A percentile compares a stretch with the other conserved stretches of the same genome.
Conservation (phyloP, 1,140 invertebrate genomes). For the Cydia strobilella region DNA sequence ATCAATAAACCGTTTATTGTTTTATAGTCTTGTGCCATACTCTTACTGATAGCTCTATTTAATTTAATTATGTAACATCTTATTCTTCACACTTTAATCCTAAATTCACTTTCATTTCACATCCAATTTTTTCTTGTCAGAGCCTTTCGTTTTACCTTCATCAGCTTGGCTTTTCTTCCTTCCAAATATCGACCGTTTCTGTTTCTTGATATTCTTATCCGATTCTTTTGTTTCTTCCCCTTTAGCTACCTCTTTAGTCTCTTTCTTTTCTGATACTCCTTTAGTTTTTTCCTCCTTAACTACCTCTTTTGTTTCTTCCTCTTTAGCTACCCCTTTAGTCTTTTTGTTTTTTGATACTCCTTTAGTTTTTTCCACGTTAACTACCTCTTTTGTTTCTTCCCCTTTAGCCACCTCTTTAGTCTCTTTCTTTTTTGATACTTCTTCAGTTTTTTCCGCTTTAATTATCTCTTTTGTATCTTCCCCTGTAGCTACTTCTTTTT, state of each 20-base stretch:
- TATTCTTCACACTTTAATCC: not conserved
- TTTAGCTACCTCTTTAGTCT: not conserved
- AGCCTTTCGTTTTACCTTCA: not conserved
- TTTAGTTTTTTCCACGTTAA: not conserved
- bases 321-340: not conserved
- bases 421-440: not conserved
- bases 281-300: not conserved
- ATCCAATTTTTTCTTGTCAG: not conserved
- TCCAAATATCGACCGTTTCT: slow-evolving; percentile 26
- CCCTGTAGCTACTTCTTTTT: not conserved
- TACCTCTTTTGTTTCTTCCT: not conserved
- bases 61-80: not conserved
- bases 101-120: not conserved
- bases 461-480: not conserved
- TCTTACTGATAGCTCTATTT: too few relatives aligned
- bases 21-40: not conserved
- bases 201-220: not conserved
- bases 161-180: not conserved
- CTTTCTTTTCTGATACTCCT: not conserved
- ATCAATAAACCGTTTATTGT: not conserved
- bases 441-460: not conserved
- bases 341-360: too few relatives aligned
- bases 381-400: not conserved
- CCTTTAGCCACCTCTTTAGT: too few relatives aligned
- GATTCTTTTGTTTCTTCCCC: not conserved